Base-by-base conservation (phyloP, 2,888 invertebrate genomes). In the Sinotaia quadrata region DNA sequence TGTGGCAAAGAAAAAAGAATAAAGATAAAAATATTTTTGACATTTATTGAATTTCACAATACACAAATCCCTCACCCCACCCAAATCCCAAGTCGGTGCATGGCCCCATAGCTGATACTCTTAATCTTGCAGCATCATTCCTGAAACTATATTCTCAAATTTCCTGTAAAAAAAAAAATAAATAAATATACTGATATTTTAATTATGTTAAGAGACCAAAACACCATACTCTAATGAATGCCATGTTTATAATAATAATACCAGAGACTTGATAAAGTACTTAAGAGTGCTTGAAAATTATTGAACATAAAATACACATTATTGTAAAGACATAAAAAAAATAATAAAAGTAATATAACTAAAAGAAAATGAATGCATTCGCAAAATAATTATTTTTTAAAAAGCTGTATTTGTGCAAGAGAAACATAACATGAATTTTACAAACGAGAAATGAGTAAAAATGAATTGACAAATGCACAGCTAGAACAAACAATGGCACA, bases 61-160 rank as follows among this genome's bases (percentile, higher is more conserved):
- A n/a, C n/a, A n/a, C n/a, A n/a, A n/a, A n/a, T n/a, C n/a, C n/a
- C n/a, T n/a, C n/a, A n/a, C n/a, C n/a, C n/a, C n/a, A n/a, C n/a
- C n/a, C n/a, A n/a, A n/a, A n/a, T n/a, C n/a, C n/a, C n/a, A n/a
- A n/a, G n/a, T n/a, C n/a, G n/a, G n/a, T n/a, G n/a, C n/a, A n/a
- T n/a, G 31, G 8, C 57, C 12, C 18, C 7, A 18, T 24, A 47
- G 24, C 47, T 12, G 8, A 8, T 47, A 24, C 47, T 47, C 15
- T 71, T 61, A 78, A 68, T 84, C 81, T 58, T 81, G 78, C 57
- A 80, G 78, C 83, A 81, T 85, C 84, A 88, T 87, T 10, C 83
- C 81, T 29, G 78, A 76, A 54, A 88, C 87, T 34, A 84, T 78
- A 67, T 83, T 82, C 72, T 86, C 85, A 81, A 88, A 88, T 51